These are phyloP conservation scores for Cryptophagus acutangulus DNA, from an alignment of 2,888 invertebrate genomes.

Conservation along the genomic window DNA sequence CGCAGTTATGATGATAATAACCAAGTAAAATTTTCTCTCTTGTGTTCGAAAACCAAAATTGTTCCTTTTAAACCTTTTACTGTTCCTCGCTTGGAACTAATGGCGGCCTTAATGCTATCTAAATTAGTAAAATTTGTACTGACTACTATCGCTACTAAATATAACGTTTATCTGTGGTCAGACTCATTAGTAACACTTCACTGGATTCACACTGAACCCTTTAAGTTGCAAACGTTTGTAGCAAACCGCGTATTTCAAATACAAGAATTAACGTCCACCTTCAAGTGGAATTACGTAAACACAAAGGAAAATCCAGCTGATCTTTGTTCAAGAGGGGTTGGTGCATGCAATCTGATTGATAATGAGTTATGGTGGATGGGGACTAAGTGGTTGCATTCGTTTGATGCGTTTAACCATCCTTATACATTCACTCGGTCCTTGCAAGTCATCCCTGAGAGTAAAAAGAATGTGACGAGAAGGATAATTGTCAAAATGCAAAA, in stretches of 20 bases:
- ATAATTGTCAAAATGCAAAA: too few relatives aligned
- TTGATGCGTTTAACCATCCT: not conserved
- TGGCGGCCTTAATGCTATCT: not conserved
- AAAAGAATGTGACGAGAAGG: too few relatives aligned
- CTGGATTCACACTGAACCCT: too few relatives aligned
- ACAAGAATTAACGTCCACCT: not conserved
- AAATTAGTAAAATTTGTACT: too few relatives aligned
- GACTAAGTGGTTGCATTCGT: too few relatives aligned
- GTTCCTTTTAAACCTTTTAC: conserved; percentile 2
- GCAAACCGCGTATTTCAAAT: conserved; percentile 4
- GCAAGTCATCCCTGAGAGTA: too few relatives aligned
- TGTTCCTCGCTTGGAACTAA: conserved; percentile 2
- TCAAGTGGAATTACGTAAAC: conserved; percentile 1
- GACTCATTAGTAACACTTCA: too few relatives aligned
- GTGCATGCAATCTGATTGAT: not conserved
- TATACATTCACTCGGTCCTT: too few relatives aligned
- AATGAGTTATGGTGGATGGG: conserved; percentile 6
- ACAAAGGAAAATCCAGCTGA: conserved; percentile 4
- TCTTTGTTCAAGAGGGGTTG: not conserved
- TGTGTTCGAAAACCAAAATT: conserved; percentile 6
- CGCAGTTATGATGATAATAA: not conserved
- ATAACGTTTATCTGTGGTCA: too few relatives aligned
- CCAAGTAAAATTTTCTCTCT: not conserved
- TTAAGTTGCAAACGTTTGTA: not conserved
- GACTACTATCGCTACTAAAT: too few relatives aligned